phyloP scores from a whole-genome alignment of 2,797 vertebrate genomes.

The Eulemur mongoz region DNA sequence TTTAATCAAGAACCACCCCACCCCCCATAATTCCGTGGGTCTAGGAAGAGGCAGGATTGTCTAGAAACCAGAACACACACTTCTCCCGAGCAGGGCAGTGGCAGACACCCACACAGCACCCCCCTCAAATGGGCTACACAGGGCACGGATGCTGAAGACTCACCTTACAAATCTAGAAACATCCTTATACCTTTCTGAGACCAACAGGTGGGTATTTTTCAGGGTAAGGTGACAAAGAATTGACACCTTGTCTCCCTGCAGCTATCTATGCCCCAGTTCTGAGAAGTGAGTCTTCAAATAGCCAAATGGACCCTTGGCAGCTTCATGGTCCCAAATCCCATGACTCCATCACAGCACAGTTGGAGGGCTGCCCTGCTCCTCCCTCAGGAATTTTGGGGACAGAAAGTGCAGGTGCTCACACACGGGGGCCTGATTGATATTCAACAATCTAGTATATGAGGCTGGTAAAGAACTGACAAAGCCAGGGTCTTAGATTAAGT shows the following conservation, averaged over 20 bases:
- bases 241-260: not conserved
- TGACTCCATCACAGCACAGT: not conserved
- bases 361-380: not conserved
- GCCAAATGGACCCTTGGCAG: not conserved
- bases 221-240: not conserved
- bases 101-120: not conserved
- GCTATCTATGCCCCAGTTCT: not conserved
- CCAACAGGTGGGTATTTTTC: not conserved
- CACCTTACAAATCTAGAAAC: not conserved
- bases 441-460: not conserved
- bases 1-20: not conserved
- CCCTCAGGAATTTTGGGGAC: not conserved
- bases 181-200: not conserved
- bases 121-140: not conserved
- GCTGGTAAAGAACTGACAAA: not conserved
- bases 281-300: not conserved
- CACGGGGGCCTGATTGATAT: not conserved
- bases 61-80: not conserved
- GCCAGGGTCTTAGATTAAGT: not conserved
- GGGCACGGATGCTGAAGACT: not conserved
- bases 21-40: no score
- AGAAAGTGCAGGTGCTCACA: accelerated
- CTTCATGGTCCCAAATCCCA: not conserved
- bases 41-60: not conserved
- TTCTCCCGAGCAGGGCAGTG: not conserved